phyloP scores from a whole-genome alignment of 2,888 invertebrate genomes.

The Euzetes globulus region DNA sequence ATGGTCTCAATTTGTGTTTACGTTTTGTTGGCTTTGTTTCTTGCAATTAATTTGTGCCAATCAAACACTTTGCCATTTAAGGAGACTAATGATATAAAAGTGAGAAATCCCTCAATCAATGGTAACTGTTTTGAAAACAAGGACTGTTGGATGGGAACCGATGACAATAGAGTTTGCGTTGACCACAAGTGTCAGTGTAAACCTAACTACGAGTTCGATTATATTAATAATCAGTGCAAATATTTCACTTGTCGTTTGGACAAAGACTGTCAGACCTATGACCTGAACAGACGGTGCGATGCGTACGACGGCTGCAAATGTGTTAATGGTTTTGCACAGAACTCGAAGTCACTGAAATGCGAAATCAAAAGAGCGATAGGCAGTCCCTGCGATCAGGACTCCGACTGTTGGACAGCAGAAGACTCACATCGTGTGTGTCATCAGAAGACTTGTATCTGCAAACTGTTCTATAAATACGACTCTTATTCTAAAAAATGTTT shows the following conservation, averaged over 20 bases:
- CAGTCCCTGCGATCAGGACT: neutral
- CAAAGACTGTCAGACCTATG: conserved; percentile 26
- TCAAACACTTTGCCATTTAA: neutral
- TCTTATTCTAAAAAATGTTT: neutral
- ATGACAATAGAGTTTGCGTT: conserved; percentile 10
- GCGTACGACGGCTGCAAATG: conserved; percentile 6
- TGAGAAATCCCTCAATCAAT: neutral
- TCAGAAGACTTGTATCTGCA: neutral
- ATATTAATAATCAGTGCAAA: conserved; percentile 18
- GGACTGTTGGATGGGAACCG: conserved; percentile 22
- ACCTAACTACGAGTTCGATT: conserved; percentile 11
- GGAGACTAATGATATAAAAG: neutral
- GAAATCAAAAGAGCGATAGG: neutral
- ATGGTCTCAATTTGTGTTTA: neutral
- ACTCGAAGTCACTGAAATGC: neutral
- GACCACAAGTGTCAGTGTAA: conserved; percentile 26
- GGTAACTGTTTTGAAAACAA: neutral
- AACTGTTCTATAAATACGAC: conserved; percentile 8
- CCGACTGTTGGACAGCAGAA: conserved; percentile 6
- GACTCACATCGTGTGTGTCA: neutral
- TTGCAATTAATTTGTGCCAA: neutral
- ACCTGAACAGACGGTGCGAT: neutral
- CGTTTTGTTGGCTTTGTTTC: neutral
- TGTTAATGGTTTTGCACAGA: neutral
- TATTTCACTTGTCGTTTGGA: conserved; percentile 21